Conservation (phyloP, 53 echinoderm and acorn worm genomes). For the Henricia sp. region DNA sequence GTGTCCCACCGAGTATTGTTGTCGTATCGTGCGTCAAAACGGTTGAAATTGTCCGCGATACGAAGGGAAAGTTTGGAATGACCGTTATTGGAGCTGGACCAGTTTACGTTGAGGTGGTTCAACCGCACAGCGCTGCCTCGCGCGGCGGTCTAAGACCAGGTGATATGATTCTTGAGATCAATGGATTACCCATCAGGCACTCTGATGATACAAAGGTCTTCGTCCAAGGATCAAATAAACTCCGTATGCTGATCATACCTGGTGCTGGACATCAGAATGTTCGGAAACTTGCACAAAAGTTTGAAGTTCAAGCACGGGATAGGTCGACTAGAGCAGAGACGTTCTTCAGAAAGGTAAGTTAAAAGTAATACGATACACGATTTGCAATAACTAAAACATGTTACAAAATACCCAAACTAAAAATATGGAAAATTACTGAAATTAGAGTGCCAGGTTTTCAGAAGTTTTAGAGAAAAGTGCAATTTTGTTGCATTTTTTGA, state of each 20-base stretch:
- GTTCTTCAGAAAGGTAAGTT: slow-evolving; percentile 95
- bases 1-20: slow-evolving; percentile 93
- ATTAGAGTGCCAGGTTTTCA: no score
- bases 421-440: no score
- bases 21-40: slow-evolving; percentile 97
- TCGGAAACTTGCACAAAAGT: slow-evolving; percentile 81
- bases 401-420: no score
- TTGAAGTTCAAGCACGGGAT: slow-evolving; percentile 81
- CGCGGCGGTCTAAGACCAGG: slow-evolving; percentile 80
- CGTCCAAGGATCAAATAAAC: slow-evolving; percentile 80
- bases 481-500: no score
- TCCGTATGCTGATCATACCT: slow-evolving; percentile 94
- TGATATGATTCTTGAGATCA: slow-evolving; percentile 98
- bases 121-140: slow-evolving; percentile 76
- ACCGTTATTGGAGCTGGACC: slow-evolving; percentile 95
- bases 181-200: slow-evolving; percentile 95
- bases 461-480: no score
- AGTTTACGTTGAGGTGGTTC: slow-evolving; percentile 88
- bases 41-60: slow-evolving; percentile 81
- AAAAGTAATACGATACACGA: no score
- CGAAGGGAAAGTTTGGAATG: slow-evolving; percentile 89
- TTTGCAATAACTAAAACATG: no score
- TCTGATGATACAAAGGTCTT: slow-evolving; percentile 97
- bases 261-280: slow-evolving; percentile 97
- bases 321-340: slow-evolving; percentile 80